Conservation (phyloP, 2,113 vertebrate genomes). For the Charina bottae region DNA sequence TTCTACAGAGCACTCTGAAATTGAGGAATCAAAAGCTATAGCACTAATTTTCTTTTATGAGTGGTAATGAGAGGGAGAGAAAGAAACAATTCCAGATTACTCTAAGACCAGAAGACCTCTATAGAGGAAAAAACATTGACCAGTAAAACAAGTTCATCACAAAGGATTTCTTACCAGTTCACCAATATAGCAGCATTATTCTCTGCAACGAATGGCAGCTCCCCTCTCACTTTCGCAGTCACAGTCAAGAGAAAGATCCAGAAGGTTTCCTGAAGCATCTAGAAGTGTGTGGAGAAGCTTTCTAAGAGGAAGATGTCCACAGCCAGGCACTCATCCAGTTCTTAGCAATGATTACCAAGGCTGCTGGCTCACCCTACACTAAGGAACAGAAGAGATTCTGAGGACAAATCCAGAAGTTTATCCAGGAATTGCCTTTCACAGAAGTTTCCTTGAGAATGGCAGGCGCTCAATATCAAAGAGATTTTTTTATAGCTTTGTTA, state of each 20-base stretch:
- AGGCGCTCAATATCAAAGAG: slow-evolving; percentile 24
- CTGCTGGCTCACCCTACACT: slow-evolving; percentile 19
- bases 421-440: slow-evolving; percentile 22
- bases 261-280: slow-evolving; percentile 72
- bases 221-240: slow-evolving; percentile 80
- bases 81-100: not conserved
- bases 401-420: slow-evolving; percentile 64
- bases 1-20: not conserved
- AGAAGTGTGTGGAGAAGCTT: slow-evolving; percentile 1
- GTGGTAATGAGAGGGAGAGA: not conserved
- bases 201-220: slow-evolving; percentile 89
- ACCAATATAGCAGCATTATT: slow-evolving; percentile 92
- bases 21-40: not conserved
- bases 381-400: slow-evolving; percentile 4
- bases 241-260: slow-evolving; percentile 82
- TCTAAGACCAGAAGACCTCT: not conserved
- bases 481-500: slow-evolving; percentile 27
- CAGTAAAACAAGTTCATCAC: slow-evolving; percentile 29
- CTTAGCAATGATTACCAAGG: slow-evolving; percentile 30
- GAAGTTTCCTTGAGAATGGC: slow-evolving; percentile 40
- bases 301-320: slow-evolving; percentile 32
- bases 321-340: slow-evolving; percentile 33
- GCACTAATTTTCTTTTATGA: not conserved
- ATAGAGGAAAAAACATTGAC: not conserved
- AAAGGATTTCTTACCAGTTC: slow-evolving; percentile 86